phyloP scores from a whole-genome alignment of 2,797 vertebrate species.

The Bufotes viridis region DNA sequence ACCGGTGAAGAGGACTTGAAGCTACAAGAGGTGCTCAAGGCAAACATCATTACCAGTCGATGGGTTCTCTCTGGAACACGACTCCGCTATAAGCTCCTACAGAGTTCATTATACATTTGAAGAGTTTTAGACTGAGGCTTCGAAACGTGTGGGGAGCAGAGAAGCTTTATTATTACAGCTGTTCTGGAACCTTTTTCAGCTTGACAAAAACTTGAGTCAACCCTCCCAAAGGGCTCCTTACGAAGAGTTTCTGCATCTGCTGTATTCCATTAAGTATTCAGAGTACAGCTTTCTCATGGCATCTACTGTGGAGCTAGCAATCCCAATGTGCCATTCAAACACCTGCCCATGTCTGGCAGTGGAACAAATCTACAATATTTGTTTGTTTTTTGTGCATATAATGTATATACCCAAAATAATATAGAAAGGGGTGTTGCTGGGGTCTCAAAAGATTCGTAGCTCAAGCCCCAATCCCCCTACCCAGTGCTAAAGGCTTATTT shows the following conservation, averaged over 20 bases:
- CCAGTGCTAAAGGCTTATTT: no score
- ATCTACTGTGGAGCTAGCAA: not conserved
- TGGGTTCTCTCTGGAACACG: constrained; percentile 18
- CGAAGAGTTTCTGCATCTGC: constrained; percentile 23
- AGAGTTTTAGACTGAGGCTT: constrained; percentile 9
- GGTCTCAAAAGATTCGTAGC: not conserved
- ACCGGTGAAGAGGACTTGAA: constrained; percentile 10
- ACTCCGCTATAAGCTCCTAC: not conserved
- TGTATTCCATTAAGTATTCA: not conserved
- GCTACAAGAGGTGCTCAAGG: constrained; percentile 29
- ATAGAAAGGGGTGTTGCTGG: not conserved
- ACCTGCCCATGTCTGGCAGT: not conserved
- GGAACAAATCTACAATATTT: not conserved
- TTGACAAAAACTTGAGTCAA: not conserved
- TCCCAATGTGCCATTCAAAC: not conserved
- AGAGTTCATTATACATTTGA: constrained; percentile 29
- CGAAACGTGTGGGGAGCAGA: not conserved
- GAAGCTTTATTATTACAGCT: constrained; percentile 5
- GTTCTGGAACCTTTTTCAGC: constrained; percentile 9
- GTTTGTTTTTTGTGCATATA: not conserved
- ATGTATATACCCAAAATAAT: not conserved
- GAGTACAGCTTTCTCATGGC: not conserved
- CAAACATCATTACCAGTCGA: constrained; percentile 8
- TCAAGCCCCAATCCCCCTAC: no score
- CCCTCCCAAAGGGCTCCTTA: constrained; percentile 4